Conservation (phyloP, 2,888 invertebrate species). For the Hypsopygia costalis region DNA sequence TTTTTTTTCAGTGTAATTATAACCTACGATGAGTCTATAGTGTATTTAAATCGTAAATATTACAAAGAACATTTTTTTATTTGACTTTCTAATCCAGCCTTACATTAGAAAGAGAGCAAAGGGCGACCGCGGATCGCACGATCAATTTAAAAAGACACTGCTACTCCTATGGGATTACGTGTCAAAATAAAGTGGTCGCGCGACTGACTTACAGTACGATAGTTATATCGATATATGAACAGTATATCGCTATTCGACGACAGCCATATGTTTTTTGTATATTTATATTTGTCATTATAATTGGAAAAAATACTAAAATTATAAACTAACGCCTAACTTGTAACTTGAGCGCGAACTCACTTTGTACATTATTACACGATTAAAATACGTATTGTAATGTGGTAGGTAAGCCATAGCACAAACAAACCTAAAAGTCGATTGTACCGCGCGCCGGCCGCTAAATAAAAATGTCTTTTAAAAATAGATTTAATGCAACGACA, state of each 20-base stretch:
- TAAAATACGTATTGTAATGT: conserved; percentile 55
- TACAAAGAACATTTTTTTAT: conserved; percentile 27
- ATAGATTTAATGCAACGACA: conserved; percentile 19
- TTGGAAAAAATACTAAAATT: conserved; percentile 35
- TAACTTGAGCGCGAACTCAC: conserved; percentile 74
- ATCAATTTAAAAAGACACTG: conserved; percentile 17
- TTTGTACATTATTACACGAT: conserved; percentile 77
- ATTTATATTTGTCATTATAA: conserved; percentile 37
- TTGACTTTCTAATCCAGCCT: conserved; percentile 78
- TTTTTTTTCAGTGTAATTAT: conserved; percentile 17
- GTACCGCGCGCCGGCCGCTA: conserved; percentile 23
- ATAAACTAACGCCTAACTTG: conserved; percentile 61
- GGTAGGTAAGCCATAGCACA: conserved; percentile 60
- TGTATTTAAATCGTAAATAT: conserved; percentile 31
- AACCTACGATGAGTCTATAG: conserved; percentile 33
- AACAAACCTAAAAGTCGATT: conserved; percentile 21
- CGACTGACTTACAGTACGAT: conserved; percentile 22
- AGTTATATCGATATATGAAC: conserved; percentile 37
- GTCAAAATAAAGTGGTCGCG: conserved; percentile 25
- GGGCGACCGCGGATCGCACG: conserved; percentile 51
- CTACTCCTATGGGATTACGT: conserved; percentile 2
- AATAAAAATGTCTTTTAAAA: conserved; percentile 45
- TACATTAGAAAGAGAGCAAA: conserved; percentile 70
- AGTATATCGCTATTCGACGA: conserved; percentile 44
- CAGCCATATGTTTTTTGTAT: conserved; percentile 47